A percentile compares a stretch with the other conserved stretches of the same genome.
Conservation (phyloP, 2,888 invertebrate genomes). For the Tupiocoris notatus region DNA sequence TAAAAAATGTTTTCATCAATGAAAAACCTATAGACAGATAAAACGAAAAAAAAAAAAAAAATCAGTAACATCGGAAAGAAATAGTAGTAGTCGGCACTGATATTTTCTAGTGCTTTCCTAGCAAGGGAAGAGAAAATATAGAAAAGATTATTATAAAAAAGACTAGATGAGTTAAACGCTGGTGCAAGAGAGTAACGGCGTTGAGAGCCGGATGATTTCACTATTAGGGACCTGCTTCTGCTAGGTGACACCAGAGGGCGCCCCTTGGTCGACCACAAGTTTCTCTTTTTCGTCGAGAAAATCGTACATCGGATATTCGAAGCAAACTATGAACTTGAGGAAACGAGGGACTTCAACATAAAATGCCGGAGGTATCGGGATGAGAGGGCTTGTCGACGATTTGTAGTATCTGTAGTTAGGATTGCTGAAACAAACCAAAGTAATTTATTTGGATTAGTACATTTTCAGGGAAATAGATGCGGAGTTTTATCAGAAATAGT, state of each 20-base stretch:
- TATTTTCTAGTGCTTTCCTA: too few species aligned
- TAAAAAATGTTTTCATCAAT: background rate
- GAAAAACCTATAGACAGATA: background rate
- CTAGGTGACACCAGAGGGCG: conserved; percentile 45
- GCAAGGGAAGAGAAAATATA: too few species aligned
- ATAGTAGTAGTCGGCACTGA: too few species aligned
- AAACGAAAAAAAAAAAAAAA: too few species aligned
- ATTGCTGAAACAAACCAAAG: conserved; percentile 62
- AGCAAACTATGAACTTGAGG: conserved; percentile 79
- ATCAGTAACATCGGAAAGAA: too few species aligned
- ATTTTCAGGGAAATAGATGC: too few species aligned
- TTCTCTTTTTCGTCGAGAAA: conserved; percentile 64
- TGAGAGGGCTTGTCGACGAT: conserved; percentile 80
- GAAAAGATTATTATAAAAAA: too few species aligned
- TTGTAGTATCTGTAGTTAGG: conserved; percentile 86
- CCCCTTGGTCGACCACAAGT: conserved; percentile 45
- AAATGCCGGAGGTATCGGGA: conserved; percentile 82
- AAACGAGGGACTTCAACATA: conserved; percentile 84
- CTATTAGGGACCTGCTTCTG: conserved; percentile 46
- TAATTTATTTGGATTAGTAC: too few species aligned
- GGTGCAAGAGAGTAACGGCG: conserved; percentile 48
- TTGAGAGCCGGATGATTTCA: conserved; percentile 49
- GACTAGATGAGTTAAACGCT: conserved; percentile 40
- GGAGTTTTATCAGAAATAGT: too few species aligned
- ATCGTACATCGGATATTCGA: conserved; percentile 86